Percentiles rank a stretch among this genome's conserved stretches.
phyloP scores from a whole-genome alignment of 2,113 vertebrate species.

The Hylia prasina region DNA sequence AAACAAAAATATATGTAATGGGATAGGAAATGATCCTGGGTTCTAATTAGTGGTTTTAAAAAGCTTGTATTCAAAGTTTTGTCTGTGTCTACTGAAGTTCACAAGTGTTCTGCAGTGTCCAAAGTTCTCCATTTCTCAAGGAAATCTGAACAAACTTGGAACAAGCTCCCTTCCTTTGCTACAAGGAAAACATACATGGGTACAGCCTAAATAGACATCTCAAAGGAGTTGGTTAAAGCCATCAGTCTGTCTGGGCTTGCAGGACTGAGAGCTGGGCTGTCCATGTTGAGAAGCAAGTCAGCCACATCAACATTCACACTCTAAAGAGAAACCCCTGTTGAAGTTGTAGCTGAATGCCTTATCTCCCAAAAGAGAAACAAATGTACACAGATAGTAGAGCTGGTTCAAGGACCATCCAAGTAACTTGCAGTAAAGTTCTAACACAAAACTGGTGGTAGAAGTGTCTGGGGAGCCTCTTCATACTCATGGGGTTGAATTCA shows the following conservation, averaged over 20 bases:
- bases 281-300: neutral
- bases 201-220: neutral
- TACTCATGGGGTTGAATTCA: neutral
- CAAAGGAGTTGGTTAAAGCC: neutral
- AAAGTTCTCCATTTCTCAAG: neutral
- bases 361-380: neutral
- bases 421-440: neutral
- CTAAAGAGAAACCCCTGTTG: neutral
- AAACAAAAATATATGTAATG: neutral
- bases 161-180: neutral
- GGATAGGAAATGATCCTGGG: neutral
- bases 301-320: neutral
- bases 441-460: neutral
- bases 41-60: neutral
- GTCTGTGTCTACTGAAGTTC: neutral
- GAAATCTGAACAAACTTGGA: neutral
- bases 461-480: neutral
- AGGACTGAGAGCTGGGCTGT: neutral
- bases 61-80: neutral
- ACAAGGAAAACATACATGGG: neutral
- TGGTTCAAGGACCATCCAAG: neutral
- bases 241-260: neutral
- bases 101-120: neutral
- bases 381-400: neutral
- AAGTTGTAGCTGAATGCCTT: neutral